Conservation (phyloP, 2,888 invertebrate genomes). For the Metacarcinus magister region DNA sequence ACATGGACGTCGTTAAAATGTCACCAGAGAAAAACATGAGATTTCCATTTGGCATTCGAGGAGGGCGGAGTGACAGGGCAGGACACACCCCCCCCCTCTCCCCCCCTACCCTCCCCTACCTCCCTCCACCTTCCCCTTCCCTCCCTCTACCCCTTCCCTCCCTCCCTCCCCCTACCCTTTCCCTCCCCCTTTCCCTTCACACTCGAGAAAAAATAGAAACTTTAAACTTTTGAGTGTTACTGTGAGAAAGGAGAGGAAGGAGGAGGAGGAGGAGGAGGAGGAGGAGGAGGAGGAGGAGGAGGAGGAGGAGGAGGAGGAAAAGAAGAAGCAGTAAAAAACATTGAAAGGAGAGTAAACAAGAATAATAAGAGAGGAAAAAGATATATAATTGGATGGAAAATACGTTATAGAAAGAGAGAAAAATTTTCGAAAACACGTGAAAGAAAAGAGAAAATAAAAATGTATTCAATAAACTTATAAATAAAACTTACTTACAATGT, state of each 20-base stretch:
- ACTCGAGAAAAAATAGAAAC: constrained; percentile 64
- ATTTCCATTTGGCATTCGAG: constrained; percentile 79
- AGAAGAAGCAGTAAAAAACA: background rate
- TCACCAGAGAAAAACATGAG: constrained; percentile 78
- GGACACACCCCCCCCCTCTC: background rate
- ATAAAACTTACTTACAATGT: too few relatives aligned
- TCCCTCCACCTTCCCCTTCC: background rate
- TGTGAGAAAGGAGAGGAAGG: constrained; percentile 46
- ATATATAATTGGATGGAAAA: background rate
- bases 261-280: background rate
- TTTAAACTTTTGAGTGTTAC: constrained; percentile 72
- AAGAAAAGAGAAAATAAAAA: background rate
- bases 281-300: background rate
- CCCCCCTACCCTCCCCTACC: background rate
- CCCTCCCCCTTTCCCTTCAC: background rate
- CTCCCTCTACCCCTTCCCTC: background rate
- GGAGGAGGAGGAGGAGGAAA: background rate
- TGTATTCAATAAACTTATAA: background rate
- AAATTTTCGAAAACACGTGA: background rate
- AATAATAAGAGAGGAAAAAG: background rate
- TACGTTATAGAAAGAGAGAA: too few relatives aligned
- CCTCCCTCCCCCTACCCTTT: background rate
- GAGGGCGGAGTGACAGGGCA: constrained; percentile 65
- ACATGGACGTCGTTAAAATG: constrained; percentile 81
- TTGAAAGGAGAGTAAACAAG: background rate